Evolutionary conservation across 2,888 invertebrate species (phyloP), one percentile per base, ranked within the genome.

Genomic region (Penaeus monodon): DNA sequence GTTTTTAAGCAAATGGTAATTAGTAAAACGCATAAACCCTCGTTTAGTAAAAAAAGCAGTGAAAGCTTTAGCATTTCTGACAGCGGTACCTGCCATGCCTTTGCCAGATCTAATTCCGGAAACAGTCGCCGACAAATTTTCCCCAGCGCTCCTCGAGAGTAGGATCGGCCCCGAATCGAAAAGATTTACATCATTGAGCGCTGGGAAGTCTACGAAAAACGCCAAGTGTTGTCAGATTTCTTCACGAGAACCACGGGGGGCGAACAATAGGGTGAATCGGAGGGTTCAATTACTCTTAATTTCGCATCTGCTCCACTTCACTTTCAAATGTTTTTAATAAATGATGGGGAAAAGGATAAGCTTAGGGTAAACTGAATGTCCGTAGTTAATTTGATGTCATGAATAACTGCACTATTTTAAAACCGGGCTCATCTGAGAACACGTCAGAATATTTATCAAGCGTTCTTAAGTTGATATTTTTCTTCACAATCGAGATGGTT

Each of bases 251-350:
- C 33, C 33, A 33, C 33, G 33, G 33, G 33, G 3, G n/a, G n/a
- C n/a, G 33, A 33, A 33, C 33, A 33, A 33, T 33, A 33, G 33
- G 33, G 33, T 33, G 33, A 33, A 33, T 33, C 33, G 33, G 33
- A 33, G 33, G 33, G 33, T 33, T 33, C 33, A 33, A 33, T 33
- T 33, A 91, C 89, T 22, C 90, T 90, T 29, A 90, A 85, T 14
- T 90, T 84, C n/a, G 78, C 90, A 92, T 90, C 79, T 91, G 88
- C 12, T 86, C 73, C 10, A 91, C 88, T 79, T 91, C 89, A 6
- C 89, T 38, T 22, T 86, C 73, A 63, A 81, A 57, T n/a, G 49
- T 57, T 33, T 65, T 14, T 38, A 12, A 29, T 29, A 77, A 57
- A 12, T 49, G 3, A 38, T 57, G 38, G 7, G 57, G 78, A 2